Evolutionary conservation across 2,797 vertebrate genomes (phyloP).

Genomic region (Megalops cyprinoides): DNA sequence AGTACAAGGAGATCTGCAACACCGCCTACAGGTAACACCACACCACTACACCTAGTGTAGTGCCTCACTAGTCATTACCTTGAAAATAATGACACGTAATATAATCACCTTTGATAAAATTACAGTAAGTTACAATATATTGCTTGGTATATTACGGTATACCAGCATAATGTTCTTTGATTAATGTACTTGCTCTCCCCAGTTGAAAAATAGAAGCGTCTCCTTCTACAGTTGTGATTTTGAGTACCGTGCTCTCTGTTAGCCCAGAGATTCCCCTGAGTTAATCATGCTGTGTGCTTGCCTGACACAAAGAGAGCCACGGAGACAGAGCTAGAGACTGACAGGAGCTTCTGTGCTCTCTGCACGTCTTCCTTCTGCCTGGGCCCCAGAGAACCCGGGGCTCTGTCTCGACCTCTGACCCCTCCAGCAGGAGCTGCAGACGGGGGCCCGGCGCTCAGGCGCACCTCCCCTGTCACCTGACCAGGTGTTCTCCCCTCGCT

Average conservation of each 20-base stretch:
- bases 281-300: too few species aligned
- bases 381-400: conserved; percentile 22
- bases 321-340: neutral
- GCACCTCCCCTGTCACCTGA: conserved; percentile 51
- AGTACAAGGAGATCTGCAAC: conserved; percentile 93
- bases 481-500: conserved; percentile 47
- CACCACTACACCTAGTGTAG: neutral
- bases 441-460: neutral
- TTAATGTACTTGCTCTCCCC: neutral
- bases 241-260: too few species aligned
- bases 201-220: neutral
- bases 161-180: too few species aligned
- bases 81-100: neutral
- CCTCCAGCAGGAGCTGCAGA: conserved; percentile 26
- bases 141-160: neutral
- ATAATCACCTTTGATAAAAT: neutral
- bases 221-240: too few species aligned
- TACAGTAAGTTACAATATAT: neutral
- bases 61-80: neutral
- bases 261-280: too few species aligned
- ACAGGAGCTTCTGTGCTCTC: conserved; percentile 16
- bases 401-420: conserved; percentile 21
- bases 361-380: conserved; percentile 28
- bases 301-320: too few species aligned
- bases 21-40: conserved; percentile 87